Evolutionary conservation across 2,888 invertebrate species (phyloP).

Genomic region (Agonum fuliginosum): DNA sequence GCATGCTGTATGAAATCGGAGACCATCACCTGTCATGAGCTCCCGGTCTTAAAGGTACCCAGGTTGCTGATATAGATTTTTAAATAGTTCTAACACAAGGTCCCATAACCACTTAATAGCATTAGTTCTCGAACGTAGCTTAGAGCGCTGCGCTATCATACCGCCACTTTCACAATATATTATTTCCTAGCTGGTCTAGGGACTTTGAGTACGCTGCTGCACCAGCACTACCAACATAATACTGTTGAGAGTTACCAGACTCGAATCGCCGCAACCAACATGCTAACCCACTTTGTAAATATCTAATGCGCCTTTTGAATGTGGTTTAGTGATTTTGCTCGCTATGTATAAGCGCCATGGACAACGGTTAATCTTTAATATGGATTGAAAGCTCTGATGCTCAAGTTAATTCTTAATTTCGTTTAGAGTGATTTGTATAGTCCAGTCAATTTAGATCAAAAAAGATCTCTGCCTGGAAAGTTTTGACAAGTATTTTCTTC

Average conservation of each 20-base stretch:
- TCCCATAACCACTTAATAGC: no score
- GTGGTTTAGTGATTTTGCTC: neutral
- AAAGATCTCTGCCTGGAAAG: no score
- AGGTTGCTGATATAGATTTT: no score
- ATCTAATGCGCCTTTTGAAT: slow-evolving; percentile 42
- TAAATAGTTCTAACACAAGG: no score
- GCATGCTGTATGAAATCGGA: no score
- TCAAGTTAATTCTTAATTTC: slow-evolving; percentile 18
- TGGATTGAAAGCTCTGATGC: slow-evolving; percentile 12
- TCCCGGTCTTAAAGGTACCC: no score
- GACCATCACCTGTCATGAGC: no score
- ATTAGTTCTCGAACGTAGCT: no score
- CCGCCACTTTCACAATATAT: neutral
- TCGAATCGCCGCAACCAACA: slow-evolving; percentile 39
- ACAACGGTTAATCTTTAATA: slow-evolving; percentile 42
- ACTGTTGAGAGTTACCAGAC: slow-evolving; percentile 44
- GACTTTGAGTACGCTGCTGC: neutral
- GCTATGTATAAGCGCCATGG: neutral
- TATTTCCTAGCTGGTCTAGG: neutral
- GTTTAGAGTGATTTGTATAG: neutral
- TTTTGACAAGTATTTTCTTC: no score
- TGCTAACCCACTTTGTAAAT: slow-evolving; percentile 53
- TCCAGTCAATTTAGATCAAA: no score
- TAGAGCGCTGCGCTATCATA: neutral
- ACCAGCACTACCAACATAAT: slow-evolving; percentile 15